Evolutionary conservation across 2,797 vertebrate genomes (phyloP).

Genomic region (Myotis daubentonii): DNA sequence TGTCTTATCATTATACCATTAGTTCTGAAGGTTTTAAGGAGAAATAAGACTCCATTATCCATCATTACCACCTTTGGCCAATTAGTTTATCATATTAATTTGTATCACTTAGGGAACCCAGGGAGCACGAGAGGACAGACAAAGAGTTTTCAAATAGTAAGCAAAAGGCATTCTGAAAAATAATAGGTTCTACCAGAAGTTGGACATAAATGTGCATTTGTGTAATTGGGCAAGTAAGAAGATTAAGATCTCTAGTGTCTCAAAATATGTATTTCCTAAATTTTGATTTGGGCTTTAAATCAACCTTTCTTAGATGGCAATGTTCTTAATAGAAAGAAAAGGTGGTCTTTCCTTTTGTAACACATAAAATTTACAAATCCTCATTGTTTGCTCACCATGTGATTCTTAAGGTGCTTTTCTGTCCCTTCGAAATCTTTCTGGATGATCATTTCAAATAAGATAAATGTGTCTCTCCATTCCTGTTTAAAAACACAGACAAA

Average conservation of each 20-base stretch:
- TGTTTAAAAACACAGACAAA: slow-evolving; percentile 43
- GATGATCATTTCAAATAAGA: slow-evolving; percentile 9
- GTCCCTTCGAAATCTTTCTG: background rate
- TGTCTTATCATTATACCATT: slow-evolving; percentile 3
- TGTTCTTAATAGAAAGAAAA: background rate
- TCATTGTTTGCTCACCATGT: background rate
- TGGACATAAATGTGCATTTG: background rate
- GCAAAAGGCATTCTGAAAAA: background rate
- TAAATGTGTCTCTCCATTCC: slow-evolving; percentile 39
- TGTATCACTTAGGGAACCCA: background rate
- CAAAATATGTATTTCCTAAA: background rate
- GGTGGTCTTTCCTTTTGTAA: background rate
- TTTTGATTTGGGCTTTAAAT: slow-evolving; percentile 20
- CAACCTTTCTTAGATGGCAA: background rate
- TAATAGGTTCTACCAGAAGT: background rate
- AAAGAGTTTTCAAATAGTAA: background rate
- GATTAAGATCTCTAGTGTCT: background rate
- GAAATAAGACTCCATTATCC: slow-evolving; percentile 4
- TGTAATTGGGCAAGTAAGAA: background rate
- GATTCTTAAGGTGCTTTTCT: background rate
- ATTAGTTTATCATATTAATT: slow-evolving; percentile 12
- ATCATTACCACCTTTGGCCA: background rate
- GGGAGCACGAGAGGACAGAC: background rate
- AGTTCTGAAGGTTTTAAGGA: slow-evolving; percentile 44
- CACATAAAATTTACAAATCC: background rate